Conservation (phyloP, 2,797 vertebrate genomes). For the Sternarchorhynchus goeldii region DNA sequence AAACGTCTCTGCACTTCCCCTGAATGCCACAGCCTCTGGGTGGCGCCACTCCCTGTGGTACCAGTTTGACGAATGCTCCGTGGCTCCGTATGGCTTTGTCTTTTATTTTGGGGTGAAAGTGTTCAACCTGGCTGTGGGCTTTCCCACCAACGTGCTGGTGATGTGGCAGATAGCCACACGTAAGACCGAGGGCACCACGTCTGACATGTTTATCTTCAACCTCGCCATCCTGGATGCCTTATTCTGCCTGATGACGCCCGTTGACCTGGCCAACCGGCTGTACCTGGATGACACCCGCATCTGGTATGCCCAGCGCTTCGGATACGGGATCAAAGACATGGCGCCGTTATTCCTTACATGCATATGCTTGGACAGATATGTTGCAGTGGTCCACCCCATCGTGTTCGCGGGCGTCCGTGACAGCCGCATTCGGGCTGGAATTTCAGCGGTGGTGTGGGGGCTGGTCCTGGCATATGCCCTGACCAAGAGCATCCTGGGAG, state of each 20-base stretch:
- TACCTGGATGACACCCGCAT: conserved; percentile 59
- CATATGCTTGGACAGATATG: conserved; percentile 76
- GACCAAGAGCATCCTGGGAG: conserved; percentile 63
- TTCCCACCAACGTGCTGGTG: conserved; percentile 72
- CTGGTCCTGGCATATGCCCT: conserved; percentile 66
- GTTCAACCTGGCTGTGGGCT: conserved; percentile 71
- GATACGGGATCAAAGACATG: conserved; percentile 73
- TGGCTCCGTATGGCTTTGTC: conserved; percentile 68
- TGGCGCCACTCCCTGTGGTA: conserved; percentile 65
- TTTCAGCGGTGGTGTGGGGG: conserved; percentile 66
- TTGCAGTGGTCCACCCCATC: conserved; percentile 75
- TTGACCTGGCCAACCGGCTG: conserved; percentile 70
- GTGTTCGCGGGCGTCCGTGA: conserved; percentile 68
- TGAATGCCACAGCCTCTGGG: conserved; percentile 17
- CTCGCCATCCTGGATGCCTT: conserved; percentile 71
- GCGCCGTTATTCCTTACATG: conserved; percentile 74
- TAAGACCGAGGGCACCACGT: conserved; percentile 67
- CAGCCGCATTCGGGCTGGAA: conserved; percentile 62
- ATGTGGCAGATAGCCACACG: conserved; percentile 69
- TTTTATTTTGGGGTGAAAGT: conserved; percentile 74
- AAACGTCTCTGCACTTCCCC: conserved; percentile 45
- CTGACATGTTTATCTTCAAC: conserved; percentile 74
- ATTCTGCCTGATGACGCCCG: conserved; percentile 75
- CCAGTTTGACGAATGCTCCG: conserved; percentile 59
- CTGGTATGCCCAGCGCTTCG: conserved; percentile 71